These are phyloP conservation scores for Oncopodura yosiiana DNA, from an alignment of 1,140 invertebrate species.

Conservation along the genomic window DNA sequence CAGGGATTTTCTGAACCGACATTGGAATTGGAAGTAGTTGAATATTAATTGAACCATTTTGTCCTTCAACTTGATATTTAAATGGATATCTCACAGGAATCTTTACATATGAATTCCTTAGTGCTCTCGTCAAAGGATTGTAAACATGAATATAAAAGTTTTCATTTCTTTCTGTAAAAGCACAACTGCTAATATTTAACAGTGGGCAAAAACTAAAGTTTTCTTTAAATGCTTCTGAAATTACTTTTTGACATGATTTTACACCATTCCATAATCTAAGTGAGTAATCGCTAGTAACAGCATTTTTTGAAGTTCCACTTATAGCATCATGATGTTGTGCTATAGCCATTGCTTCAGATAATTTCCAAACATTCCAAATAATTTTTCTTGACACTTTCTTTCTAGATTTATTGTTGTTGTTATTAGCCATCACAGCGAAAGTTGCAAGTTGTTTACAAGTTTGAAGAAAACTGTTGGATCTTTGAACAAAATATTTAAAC, in stretches of 20 bases:
- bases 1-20: constrained; percentile 50
- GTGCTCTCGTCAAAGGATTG: constrained; percentile 62
- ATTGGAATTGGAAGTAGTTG: constrained; percentile 55
- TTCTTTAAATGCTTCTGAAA: no score
- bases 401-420: neutral
- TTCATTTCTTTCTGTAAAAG: constrained; percentile 49
- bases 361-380: constrained; percentile 37
- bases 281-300: constrained; percentile 78
- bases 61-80: constrained; percentile 54
- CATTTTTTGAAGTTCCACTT: constrained; percentile 80
- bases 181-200: constrained; percentile 55
- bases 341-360: constrained; percentile 56
- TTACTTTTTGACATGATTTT: constrained; percentile 46
- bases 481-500: constrained; percentile 53
- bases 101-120: constrained; percentile 52
- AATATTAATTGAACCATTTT: constrained; percentile 29
- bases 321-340: constrained; percentile 85
- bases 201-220: constrained; percentile 49
- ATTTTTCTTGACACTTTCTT: neutral
- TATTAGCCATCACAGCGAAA: no score
- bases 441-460: constrained; percentile 47
- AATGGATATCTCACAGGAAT: constrained; percentile 53
- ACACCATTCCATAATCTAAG: constrained; percentile 54
- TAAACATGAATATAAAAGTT: constrained; percentile 60
- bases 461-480: constrained; percentile 57